phyloP scores from a whole-genome alignment of 2,888 invertebrate species.

The Caenorhabditis drosophilae region DNA sequence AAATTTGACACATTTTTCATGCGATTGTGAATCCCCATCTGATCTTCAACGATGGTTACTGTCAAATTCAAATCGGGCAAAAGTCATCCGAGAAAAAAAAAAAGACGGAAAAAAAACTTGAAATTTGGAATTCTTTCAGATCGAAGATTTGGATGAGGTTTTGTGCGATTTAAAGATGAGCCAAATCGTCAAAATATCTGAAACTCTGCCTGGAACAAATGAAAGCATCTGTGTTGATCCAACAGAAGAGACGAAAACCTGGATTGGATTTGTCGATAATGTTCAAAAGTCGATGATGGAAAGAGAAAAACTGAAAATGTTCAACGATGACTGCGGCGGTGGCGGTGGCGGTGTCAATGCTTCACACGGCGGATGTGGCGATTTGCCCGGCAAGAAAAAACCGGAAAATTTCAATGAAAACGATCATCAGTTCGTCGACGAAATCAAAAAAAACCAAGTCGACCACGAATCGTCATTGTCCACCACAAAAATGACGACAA shows the following conservation, averaged over 20 bases:
- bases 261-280: constrained; percentile 37
- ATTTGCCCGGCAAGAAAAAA: too few species aligned
- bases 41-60: constrained; percentile 50
- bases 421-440: constrained; percentile 5
- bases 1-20: constrained; percentile 36
- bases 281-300: constrained; percentile 23
- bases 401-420: constrained; percentile 1
- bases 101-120: neutral
- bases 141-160: constrained; percentile 37
- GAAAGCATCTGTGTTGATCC: constrained; percentile 35
- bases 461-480: too few species aligned
- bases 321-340: neutral
- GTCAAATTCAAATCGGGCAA: constrained; percentile 33
- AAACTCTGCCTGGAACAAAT: constrained; percentile 31
- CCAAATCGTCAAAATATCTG: constrained; percentile 25
- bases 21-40: constrained; percentile 48
- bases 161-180: constrained; percentile 22
- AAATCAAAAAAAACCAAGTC: neutral
- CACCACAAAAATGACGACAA: too few species aligned
- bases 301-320: constrained; percentile 17
- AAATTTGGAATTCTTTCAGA: constrained; percentile 7
- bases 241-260: constrained; percentile 34
- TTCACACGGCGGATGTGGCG: too few species aligned
- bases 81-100: constrained; percentile 16
- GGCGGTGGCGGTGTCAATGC: too few species aligned